Conservation (phyloP, 2,797 vertebrate species). For the Danio choprae region DNA sequence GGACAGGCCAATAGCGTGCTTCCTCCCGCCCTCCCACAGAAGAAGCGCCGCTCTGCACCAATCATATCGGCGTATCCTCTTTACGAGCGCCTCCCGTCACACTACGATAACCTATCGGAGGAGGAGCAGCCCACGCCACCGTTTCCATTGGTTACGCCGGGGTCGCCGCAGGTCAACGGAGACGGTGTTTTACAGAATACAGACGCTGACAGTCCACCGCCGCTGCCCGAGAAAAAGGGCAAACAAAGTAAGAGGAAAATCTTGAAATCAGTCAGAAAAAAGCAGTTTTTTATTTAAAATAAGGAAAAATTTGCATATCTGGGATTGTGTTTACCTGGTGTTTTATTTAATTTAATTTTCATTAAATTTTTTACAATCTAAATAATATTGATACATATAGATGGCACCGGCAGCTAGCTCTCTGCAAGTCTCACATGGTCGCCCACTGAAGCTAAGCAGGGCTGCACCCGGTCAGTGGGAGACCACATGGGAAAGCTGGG, state of each 20-base stretch:
- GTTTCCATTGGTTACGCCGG: conserved; percentile 81
- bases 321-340: no score
- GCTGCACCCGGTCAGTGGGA: no score
- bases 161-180: conserved; percentile 79
- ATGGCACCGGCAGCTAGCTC: no score
- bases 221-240: conserved; percentile 96
- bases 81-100: conserved; percentile 91
- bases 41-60: conserved; percentile 92
- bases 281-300: background rate
- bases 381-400: no score
- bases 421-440: no score
- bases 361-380: no score
- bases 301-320: no score
- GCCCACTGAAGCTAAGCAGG: no score
- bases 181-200: conserved; percentile 80
- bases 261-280: background rate
- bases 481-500: no score
- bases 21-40: conserved; percentile 89
- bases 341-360: no score
- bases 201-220: conserved; percentile 87
- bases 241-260: conserved; percentile 89
- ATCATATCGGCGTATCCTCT: conserved; percentile 72
- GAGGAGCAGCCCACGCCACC: conserved; percentile 81
- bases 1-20: conserved; percentile 68
- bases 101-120: conserved; percentile 93